Evolutionary conservation across 2,797 vertebrate genomes (phyloP), one percentile per base, ranked within the genome.

Genomic region (Octomys mimax): DNA sequence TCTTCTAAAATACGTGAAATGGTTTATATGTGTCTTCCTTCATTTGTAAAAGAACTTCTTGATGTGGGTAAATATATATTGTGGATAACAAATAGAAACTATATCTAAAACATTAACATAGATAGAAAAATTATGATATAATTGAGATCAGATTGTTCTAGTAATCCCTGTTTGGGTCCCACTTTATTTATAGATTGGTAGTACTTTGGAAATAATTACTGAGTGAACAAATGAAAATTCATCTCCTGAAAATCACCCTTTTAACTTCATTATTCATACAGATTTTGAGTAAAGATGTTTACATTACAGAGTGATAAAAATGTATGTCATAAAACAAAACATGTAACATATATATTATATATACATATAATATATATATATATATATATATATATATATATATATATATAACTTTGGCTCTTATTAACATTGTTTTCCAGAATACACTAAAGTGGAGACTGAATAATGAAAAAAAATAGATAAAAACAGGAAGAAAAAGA

Each of bases 261-360:
- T 49, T 83, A 66, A 11, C 87, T 92, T 87, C 33, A 57, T 84
- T 21, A 81, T 52, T 11, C 42, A 4, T 49, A 19, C 1, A 85
- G 11, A 59, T 68, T 95, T 90, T 94, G 49, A 87, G 89, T 73
- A 91, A 75, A 92, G 59, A n/a, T 16, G 31, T 9, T 73, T 10
- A 6, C 90, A 49, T 8, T 89, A 33, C n/a, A 90, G 10, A 9
- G 52, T 26, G 90, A 52, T 9, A 31, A 42, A 75, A 46, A 83
- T 62, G 8, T 79, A 81, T 70, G 13, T 8, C n/a, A 82, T 26
- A 73, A 57, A 81, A 81, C 21, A 93, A 89, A 95, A 84, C 5
- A 36, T 52, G 1, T 1, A 66, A 26, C 46, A 42, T 77, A 91
- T 80, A 2, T 85, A 82, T 92, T 39, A 39, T 39, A 39, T 39